phyloP scores from a whole-genome alignment of 2,888 invertebrate genomes.

The Gibbula magus region DNA sequence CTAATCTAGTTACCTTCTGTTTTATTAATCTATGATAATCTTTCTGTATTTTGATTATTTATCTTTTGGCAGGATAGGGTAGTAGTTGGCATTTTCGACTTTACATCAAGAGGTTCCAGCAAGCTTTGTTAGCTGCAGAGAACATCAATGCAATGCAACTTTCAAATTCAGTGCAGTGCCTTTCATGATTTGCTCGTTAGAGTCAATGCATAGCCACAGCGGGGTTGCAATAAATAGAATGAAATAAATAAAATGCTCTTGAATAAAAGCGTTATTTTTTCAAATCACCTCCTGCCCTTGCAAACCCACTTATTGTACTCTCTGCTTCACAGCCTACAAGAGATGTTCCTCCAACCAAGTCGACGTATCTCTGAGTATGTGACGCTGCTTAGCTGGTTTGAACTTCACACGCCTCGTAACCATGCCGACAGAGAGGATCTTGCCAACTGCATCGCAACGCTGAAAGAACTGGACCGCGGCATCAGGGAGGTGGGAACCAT shows the following conservation, averaged over 20 bases:
- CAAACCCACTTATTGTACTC: background rate
- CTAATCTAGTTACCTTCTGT: too few species aligned
- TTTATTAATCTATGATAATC: too few species aligned
- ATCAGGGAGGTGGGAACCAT: slow-evolving; percentile 61
- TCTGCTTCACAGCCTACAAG: slow-evolving; percentile 68
- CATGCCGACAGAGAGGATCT: slow-evolving; percentile 71
- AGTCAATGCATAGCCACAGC: too few species aligned
- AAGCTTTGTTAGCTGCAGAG: too few species aligned
- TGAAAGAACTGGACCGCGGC: slow-evolving; percentile 64
- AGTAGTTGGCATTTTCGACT: too few species aligned
- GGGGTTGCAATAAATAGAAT: background rate
- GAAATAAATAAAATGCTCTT: background rate
- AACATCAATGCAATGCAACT: too few species aligned
- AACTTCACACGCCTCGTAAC: slow-evolving; percentile 66
- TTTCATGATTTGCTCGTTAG: too few species aligned
- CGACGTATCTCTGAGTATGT: slow-evolving; percentile 69
- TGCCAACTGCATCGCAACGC: slow-evolving; percentile 57
- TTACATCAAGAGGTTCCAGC: too few species aligned
- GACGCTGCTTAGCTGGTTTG: slow-evolving; percentile 70
- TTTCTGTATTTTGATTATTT: too few species aligned
- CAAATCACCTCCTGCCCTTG: background rate
- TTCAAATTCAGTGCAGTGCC: too few species aligned
- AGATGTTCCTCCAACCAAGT: slow-evolving; percentile 74
- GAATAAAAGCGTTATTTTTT: too few species aligned
- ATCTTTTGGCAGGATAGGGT: too few species aligned